Conservation (phyloP, 23 tunicate species). For the Corella eumyota region DNA sequence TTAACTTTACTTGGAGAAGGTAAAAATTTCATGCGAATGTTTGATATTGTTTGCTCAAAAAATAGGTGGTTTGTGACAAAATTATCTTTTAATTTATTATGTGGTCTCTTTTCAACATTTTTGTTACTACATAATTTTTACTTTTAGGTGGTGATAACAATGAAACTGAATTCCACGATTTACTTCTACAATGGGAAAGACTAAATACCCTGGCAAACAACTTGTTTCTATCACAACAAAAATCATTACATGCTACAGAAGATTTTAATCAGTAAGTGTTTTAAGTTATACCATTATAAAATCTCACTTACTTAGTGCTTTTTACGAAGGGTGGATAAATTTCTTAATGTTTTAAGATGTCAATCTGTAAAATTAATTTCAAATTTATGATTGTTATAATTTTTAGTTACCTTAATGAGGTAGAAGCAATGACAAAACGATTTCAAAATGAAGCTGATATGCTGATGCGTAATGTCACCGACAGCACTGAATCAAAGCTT, state of each 20-base stretch:
- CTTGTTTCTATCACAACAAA: slow-evolving; percentile 34
- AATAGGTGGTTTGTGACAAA: no score
- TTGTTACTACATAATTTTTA: not conserved
- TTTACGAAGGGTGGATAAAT: not conserved
- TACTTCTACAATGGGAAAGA: slow-evolving; percentile 61
- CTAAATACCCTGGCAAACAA: slow-evolving; percentile 44
- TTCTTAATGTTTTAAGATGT: no score
- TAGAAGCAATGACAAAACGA: slow-evolving; percentile 29
- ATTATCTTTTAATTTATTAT: no score
- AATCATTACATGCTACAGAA: slow-evolving; percentile 24
- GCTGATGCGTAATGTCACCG: slow-evolving; percentile 27
- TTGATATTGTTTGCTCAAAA: no score
- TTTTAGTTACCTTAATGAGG: slow-evolving; percentile 47
- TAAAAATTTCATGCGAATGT: slow-evolving; percentile 8
- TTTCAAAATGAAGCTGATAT: slow-evolving; percentile 28
- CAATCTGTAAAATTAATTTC: no score
- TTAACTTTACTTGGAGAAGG: slow-evolving; percentile 20
- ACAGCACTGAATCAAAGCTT: slow-evolving; percentile 38
- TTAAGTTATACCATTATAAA: not conserved
- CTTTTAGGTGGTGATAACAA: not conserved
- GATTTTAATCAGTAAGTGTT: slow-evolving; percentile 62
- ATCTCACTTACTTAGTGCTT: not conserved
- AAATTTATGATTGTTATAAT: no score
- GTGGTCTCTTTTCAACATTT: no score
- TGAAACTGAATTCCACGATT: slow-evolving; percentile 33